Evolutionary conservation across 2,113 vertebrate species (phyloP).

Genomic region (Scomber scombrus): DNA sequence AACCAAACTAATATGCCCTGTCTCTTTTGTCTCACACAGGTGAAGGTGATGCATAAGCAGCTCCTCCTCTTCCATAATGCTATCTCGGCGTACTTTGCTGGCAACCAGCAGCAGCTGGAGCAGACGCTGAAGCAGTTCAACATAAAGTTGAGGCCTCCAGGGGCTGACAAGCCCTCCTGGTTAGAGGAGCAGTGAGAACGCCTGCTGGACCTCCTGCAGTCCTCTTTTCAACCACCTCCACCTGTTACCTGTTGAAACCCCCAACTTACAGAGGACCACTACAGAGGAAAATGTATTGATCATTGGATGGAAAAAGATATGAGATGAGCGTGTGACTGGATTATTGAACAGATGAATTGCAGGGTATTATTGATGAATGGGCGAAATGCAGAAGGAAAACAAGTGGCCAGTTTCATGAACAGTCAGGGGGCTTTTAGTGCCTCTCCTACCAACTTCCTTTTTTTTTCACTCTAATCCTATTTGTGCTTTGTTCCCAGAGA

Average conservation of each 20-base stretch:
- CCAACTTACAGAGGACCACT: slow-evolving; percentile 70
- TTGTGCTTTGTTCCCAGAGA: slow-evolving; percentile 54
- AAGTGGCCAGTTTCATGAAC: slow-evolving; percentile 61
- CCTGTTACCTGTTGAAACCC: slow-evolving; percentile 61
- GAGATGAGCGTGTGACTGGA: slow-evolving; percentile 22
- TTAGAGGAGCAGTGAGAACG: slow-evolving; percentile 93
- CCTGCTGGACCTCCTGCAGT: slow-evolving; percentile 15
- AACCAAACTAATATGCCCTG: neutral
- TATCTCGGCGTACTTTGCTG: slow-evolving; percentile 97
- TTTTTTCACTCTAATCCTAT: slow-evolving; percentile 41
- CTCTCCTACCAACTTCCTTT: slow-evolving; percentile 48
- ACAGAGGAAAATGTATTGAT: slow-evolving; percentile 49
- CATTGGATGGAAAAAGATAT: slow-evolving; percentile 33
- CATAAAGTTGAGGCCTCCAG: slow-evolving; percentile 93
- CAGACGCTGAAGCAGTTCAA: slow-evolving; percentile 98
- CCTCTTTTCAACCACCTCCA: slow-evolving; percentile 43
- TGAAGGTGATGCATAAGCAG: slow-evolving; percentile 99
- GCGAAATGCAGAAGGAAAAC: slow-evolving; percentile 48
- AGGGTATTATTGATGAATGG: slow-evolving; percentile 44
- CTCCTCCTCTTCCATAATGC: slow-evolving; percentile 98
- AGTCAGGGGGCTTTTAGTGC: slow-evolving; percentile 68
- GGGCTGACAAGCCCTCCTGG: slow-evolving; percentile 97
- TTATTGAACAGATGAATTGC: slow-evolving; percentile 37
- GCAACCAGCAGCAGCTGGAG: slow-evolving; percentile 98
- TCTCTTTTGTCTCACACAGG: slow-evolving; percentile 78